Percentiles rank a stretch among this genome's conserved stretches.
phyloP scores from a whole-genome alignment of 2,113 vertebrate species.

The Pelecanus crispus region DNA sequence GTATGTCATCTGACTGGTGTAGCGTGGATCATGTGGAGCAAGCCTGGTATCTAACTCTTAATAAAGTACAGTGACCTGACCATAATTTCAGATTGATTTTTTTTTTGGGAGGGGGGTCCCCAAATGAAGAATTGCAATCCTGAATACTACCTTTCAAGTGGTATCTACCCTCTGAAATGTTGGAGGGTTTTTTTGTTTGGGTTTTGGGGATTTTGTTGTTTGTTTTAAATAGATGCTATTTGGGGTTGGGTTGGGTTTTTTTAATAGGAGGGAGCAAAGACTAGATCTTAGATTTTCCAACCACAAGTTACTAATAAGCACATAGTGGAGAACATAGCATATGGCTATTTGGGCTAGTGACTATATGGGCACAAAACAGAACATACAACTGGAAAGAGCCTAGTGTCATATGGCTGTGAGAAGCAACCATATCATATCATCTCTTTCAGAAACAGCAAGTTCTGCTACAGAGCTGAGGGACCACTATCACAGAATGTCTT shows the following conservation, averaged over 20 bases:
- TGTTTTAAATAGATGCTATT: background rate
- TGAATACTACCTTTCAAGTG: background rate
- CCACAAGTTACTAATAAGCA: background rate
- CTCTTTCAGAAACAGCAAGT: background rate
- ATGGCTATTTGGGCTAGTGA: background rate
- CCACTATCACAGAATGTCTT: background rate
- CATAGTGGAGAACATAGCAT: background rate
- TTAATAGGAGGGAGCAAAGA: background rate
- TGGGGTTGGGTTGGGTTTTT: background rate
- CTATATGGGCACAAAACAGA: background rate
- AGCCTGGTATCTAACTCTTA: background rate
- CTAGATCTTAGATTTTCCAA: background rate
- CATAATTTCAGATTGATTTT: background rate
- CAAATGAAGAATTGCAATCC: background rate
- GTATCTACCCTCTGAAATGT: background rate
- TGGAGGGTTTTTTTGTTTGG: background rate
- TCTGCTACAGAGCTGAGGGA: background rate
- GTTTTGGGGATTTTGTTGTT: background rate
- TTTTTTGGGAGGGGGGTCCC: background rate
- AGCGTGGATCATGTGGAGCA: background rate
- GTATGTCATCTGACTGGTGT: background rate
- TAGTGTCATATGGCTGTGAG: background rate
- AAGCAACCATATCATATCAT: background rate
- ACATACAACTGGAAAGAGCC: background rate
- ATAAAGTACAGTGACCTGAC: background rate